A percentile compares a stretch with the other conserved stretches of the same genome.
Conservation (phyloP, 2,888 invertebrate species). For the Neoascia interrupta region DNA sequence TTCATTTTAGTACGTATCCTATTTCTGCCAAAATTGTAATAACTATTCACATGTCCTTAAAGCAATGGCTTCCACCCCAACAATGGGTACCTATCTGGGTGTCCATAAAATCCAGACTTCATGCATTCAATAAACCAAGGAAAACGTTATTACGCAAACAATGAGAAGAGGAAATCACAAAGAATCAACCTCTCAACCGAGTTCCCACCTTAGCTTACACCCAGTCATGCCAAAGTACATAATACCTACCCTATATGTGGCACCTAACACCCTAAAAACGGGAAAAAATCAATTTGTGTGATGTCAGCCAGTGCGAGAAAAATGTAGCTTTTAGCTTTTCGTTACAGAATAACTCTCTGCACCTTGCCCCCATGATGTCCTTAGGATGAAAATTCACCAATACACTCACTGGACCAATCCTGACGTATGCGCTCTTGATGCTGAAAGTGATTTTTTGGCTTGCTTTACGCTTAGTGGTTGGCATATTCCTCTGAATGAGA, state of each 20-base stretch:
- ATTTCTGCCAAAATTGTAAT: not conserved
- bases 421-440: conserved; percentile 61
- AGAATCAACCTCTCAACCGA: not conserved
- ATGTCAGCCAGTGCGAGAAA: conserved; percentile 59
- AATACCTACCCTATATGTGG: not conserved
- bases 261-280: conserved; percentile 4
- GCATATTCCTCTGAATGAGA: conserved; percentile 64
- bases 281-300: conserved; percentile 64
- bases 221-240: not conserved
- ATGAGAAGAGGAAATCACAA: conserved; percentile 4
- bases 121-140: not conserved
- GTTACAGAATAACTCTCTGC: conserved; percentile 57
- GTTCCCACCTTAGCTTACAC: not conserved
- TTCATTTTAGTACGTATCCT: not conserved
- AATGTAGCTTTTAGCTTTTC: conserved; percentile 69
- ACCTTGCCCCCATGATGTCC: not conserved
- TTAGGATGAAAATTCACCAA: conserved; percentile 33
- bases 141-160: conserved; percentile 2
- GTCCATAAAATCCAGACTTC: not conserved
- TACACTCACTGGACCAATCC: conserved; percentile 54
- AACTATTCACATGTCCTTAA: too few species aligned
- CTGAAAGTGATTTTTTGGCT: conserved; percentile 66
- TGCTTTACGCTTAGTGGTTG: conserved; percentile 69
- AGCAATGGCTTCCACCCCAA: too few species aligned
- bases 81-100: not conserved